A percentile compares a stretch with the other conserved stretches of the same genome.
These are phyloP conservation scores for Lottia scabra DNA, from an alignment of 2,888 invertebrate genomes.

Conservation along the genomic window DNA sequence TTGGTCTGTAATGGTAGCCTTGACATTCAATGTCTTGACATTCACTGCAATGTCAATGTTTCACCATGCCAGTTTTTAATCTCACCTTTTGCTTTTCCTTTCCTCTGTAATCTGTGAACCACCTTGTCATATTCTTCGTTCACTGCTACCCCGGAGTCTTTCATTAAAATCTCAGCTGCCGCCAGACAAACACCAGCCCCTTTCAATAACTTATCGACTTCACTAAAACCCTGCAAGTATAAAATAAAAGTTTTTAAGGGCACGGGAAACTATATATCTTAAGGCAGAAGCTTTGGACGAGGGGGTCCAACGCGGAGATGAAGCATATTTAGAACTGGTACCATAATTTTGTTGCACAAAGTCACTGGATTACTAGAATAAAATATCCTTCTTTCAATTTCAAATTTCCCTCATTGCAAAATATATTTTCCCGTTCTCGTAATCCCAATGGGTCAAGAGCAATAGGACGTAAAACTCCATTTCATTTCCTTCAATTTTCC, in stretches of 20 bases:
- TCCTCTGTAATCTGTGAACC: slow-evolving; percentile 85
- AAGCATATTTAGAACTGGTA: too few species aligned
- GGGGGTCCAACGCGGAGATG: too few species aligned
- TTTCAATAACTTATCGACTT: slow-evolving; percentile 86
- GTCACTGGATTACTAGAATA: too few species aligned
- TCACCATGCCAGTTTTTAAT: too few species aligned
- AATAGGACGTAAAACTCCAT: neutral
- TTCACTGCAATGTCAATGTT: too few species aligned
- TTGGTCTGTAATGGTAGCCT: too few species aligned
- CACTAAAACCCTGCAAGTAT: slow-evolving; percentile 87
- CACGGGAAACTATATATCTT: neutral
- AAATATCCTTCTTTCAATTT: too few species aligned
- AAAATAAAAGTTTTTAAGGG: neutral
- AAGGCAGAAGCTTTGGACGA: too few species aligned
- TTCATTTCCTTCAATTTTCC: neutral
- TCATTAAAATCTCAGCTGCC: slow-evolving; percentile 91
- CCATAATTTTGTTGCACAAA: too few species aligned
- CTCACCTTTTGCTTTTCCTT: slow-evolving; percentile 88
- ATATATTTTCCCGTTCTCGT: neutral
- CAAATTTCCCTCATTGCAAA: neutral
- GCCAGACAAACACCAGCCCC: slow-evolving; percentile 92
- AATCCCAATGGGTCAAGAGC: neutral
- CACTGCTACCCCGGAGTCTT: slow-evolving; percentile 91
- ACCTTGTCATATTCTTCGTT: slow-evolving; percentile 77
- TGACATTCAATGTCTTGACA: too few species aligned